Conservation (phyloP, 2,888 invertebrate genomes). For the Endomychus coccineus region DNA sequence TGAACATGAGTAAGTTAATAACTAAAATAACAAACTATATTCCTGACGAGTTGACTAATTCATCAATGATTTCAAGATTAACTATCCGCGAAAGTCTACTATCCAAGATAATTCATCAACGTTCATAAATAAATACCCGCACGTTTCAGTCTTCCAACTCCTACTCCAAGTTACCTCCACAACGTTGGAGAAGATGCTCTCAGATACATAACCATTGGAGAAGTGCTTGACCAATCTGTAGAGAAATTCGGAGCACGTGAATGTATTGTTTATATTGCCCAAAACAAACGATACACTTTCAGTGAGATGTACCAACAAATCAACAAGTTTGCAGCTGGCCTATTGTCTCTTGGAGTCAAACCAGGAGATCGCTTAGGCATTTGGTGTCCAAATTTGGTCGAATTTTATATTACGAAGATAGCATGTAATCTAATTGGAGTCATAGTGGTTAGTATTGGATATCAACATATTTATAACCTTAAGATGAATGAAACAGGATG, state of each 20-base stretch:
- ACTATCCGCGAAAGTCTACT: no score
- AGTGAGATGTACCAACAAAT: constrained; percentile 47
- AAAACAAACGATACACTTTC: constrained; percentile 49
- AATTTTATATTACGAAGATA: constrained; percentile 68
- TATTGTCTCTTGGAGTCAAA: constrained; percentile 57
- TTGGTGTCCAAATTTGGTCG: constrained; percentile 69
- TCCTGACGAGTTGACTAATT: no score
- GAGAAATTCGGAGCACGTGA: constrained; percentile 49
- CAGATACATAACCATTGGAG: constrained; percentile 50
- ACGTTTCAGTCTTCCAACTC: no score
- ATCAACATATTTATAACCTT: no score
- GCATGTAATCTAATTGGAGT: constrained; percentile 67
- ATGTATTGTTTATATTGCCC: constrained; percentile 51
- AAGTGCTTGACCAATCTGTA: constrained; percentile 49
- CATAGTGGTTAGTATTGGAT: constrained; percentile 52
- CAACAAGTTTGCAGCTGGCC: constrained; percentile 63
- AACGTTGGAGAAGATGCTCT: constrained; percentile 47
- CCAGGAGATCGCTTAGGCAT: constrained; percentile 70
- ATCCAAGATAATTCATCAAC: no score
- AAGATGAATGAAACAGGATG: not conserved
- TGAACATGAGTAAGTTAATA: no score
- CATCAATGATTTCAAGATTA: no score
- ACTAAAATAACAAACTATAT: no score
- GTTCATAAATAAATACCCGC: no score
- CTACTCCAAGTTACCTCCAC: constrained; percentile 53